phyloP scores from a whole-genome alignment of 2,888 invertebrate genomes.

The Callyntrura sp. region DNA sequence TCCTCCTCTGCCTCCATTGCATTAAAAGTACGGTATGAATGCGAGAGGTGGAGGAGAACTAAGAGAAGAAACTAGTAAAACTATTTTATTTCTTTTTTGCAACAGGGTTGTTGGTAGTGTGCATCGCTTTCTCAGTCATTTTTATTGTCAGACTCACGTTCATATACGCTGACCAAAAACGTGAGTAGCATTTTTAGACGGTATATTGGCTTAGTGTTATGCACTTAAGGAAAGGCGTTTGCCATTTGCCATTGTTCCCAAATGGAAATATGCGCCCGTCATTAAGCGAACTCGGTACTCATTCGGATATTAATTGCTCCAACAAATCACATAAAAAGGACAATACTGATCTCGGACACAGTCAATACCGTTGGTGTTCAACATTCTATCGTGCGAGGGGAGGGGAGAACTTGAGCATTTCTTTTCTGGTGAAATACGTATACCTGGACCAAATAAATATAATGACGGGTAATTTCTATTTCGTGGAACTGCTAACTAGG shows the following conservation, averaged over 20 bases:
- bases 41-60: not conserved
- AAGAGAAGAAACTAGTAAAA: conserved; percentile 32
- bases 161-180: conserved; percentile 36
- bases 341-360: conserved; percentile 5
- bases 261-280: not conserved
- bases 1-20: not conserved
- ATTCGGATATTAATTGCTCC: conserved; percentile 30
- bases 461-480: too few species aligned
- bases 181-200: conserved; percentile 27
- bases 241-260: not conserved
- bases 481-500: too few species aligned
- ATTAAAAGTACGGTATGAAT: conserved; percentile 14
- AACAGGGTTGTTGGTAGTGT: conserved; percentile 9
- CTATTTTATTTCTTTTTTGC: conserved; percentile 12
- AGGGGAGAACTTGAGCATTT: too few species aligned
- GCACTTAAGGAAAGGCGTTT: not conserved
- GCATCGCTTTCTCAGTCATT: not conserved
- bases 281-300: conserved; percentile 45
- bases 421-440: too few species aligned
- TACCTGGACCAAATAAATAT: too few species aligned
- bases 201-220: not conserved
- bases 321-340: conserved; percentile 37
- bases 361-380: conserved; percentile 4
- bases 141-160: conserved; percentile 18
- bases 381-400: not conserved